These are phyloP conservation scores for Drosophila sproati DNA, from an alignment of 1,140 invertebrate genomes.

Conservation along the genomic window DNA sequence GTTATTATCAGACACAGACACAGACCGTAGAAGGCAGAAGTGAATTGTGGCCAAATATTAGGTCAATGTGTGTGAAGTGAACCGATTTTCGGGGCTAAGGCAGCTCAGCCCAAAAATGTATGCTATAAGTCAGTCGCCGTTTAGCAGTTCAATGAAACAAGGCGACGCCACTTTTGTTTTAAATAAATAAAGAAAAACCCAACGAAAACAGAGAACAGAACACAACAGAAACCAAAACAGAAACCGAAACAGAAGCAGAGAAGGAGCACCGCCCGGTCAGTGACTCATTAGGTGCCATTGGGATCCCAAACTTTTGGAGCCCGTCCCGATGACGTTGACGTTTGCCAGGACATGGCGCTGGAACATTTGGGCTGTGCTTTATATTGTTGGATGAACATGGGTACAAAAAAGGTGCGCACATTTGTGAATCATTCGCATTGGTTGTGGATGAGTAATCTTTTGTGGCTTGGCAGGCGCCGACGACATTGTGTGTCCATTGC, in stretches of 20 bases:
- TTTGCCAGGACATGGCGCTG: constrained; percentile 16
- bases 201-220: background rate
- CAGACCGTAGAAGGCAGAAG: constrained; percentile 1
- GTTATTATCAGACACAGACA: background rate
- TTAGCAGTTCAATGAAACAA: constrained; percentile 50
- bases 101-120: constrained; percentile 59
- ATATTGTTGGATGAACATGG: background rate
- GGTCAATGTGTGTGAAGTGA: constrained; percentile 70
- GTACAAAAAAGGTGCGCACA: constrained; percentile 4
- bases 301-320: constrained; percentile 17
- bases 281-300: constrained; percentile 62
- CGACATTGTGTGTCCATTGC: constrained; percentile 45
- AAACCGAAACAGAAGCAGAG: background rate
- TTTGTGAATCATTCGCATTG: constrained; percentile 49
- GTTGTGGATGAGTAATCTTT: constrained; percentile 57
- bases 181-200: constrained; percentile 33
- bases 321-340: constrained; percentile 12
- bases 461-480: constrained; percentile 35
- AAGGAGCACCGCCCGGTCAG: constrained; percentile 49
- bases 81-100: constrained; percentile 51
- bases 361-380: constrained; percentile 24
- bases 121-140: constrained; percentile 63
- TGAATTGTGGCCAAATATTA: constrained; percentile 57
- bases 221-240: background rate
- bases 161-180: constrained; percentile 39